Conservation (phyloP, 2,113 vertebrate genomes). For the Egretta garzetta region DNA sequence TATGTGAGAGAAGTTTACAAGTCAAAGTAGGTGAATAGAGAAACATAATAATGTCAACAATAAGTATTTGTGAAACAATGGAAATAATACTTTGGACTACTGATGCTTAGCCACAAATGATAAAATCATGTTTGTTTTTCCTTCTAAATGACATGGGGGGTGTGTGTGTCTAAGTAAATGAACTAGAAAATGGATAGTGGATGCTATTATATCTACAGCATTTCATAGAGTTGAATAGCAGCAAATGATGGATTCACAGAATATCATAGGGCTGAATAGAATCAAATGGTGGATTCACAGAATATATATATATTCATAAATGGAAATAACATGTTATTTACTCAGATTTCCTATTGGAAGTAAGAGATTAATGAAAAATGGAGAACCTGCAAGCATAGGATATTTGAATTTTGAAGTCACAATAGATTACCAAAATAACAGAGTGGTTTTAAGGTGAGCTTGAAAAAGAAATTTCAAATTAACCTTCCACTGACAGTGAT, state of each 20-base stretch:
- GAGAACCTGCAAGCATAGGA: not conserved
- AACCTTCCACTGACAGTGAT: not conserved
- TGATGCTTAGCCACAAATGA: not conserved
- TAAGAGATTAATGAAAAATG: not conserved
- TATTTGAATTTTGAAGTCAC: not conserved
- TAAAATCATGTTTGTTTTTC: not conserved
- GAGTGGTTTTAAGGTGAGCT: not conserved
- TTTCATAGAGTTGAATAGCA: not conserved
- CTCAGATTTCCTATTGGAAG: not conserved
- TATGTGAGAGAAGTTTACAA: not conserved
- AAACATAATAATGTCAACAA: not conserved
- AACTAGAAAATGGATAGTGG: not conserved
- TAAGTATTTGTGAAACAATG: not conserved
- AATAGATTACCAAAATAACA: not conserved
- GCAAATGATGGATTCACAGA: not conserved
- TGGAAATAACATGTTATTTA: not conserved
- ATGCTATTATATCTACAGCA: not conserved
- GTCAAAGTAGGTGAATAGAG: not conserved
- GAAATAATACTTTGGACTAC: not conserved
- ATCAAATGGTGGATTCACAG: not conserved
- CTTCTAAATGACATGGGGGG: fast-evolving
- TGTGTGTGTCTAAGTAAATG: not conserved
- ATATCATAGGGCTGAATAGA: not conserved
- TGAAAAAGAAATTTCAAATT: not conserved
- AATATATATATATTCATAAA: not conserved